Conservation (phyloP, 2,888 invertebrate species). For the Microctonus hyperodae region DNA sequence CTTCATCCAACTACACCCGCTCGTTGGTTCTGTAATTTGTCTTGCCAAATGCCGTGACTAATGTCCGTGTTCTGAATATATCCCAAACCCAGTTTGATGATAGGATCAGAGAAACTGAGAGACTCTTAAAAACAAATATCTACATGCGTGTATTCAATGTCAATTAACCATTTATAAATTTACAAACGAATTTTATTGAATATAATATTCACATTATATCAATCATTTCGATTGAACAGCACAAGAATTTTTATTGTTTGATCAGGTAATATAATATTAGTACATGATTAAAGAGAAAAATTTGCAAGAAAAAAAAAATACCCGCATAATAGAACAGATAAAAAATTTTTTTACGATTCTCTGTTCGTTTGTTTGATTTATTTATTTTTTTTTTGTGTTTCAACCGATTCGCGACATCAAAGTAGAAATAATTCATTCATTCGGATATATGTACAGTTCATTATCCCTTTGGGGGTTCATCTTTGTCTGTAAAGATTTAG, state of each 20-base stretch:
- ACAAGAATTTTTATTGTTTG: background rate
- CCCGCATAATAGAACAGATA: background rate
- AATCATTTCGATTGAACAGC: background rate
- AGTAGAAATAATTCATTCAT: background rate
- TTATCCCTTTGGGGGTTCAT: background rate
- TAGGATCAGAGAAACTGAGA: background rate
- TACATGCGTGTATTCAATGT: background rate
- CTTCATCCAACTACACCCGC: slow-evolving; percentile 1
- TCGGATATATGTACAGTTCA: background rate
- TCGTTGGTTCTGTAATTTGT: slow-evolving; percentile 6
- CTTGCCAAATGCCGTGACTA: slow-evolving; percentile 6
- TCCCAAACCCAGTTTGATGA: background rate
- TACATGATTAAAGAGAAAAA: background rate
- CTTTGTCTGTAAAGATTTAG: background rate
- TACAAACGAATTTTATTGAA: background rate
- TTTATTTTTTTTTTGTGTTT: background rate
- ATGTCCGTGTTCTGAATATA: background rate
- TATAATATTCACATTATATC: background rate
- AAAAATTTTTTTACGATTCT: background rate
- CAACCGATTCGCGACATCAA: background rate
- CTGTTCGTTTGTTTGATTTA: background rate
- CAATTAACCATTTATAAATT: background rate
- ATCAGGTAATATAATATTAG: too few relatives aligned
- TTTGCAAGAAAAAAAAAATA: background rate
- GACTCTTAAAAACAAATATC: background rate